Evolutionary conservation across 2,888 invertebrate genomes (phyloP).

Genomic region (Parnassius apollo): DNA sequence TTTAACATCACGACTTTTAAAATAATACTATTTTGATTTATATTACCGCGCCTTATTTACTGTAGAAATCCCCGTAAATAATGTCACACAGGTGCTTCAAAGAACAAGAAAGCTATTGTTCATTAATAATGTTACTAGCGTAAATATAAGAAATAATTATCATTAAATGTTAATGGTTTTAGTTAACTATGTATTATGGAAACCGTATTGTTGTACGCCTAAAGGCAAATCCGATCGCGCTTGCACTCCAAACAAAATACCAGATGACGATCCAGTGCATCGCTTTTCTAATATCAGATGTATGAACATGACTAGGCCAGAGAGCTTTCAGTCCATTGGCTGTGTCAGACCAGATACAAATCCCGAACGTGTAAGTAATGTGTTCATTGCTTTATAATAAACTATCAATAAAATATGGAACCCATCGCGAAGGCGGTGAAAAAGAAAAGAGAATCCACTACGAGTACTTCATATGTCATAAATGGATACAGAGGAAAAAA

Average conservation of each 20-base stretch:
- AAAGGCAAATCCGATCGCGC: constrained; percentile 37
- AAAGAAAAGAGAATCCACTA: too few species aligned
- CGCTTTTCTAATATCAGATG: constrained; percentile 45
- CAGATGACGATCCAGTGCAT: constrained; percentile 44
- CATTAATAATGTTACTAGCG: too few species aligned
- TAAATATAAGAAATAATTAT: neutral
- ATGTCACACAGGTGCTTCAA: too few species aligned
- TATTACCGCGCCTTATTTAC: too few species aligned
- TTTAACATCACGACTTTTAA: too few species aligned
- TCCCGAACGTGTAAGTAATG: constrained; percentile 38
- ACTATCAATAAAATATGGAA: too few species aligned
- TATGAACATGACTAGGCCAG: constrained; percentile 45
- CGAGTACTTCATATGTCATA: too few species aligned
- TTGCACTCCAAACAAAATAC: constrained; percentile 40
- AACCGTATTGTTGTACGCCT: constrained; percentile 42
- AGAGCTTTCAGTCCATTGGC: constrained; percentile 42
- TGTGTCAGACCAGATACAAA: constrained; percentile 38
- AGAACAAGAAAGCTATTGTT: too few species aligned
- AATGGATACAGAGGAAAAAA: too few species aligned
- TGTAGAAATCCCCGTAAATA: too few species aligned
- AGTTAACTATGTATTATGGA: constrained; percentile 46
- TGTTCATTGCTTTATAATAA: neutral
- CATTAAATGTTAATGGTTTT: constrained; percentile 15
- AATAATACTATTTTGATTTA: too few species aligned
- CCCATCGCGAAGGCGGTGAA: too few species aligned